A percentile compares a stretch with the other conserved stretches of the same genome.
These are phyloP conservation scores for Batillaria attramentaria DNA, from an alignment of 1,140 invertebrate genomes.

Conservation along the genomic window DNA sequence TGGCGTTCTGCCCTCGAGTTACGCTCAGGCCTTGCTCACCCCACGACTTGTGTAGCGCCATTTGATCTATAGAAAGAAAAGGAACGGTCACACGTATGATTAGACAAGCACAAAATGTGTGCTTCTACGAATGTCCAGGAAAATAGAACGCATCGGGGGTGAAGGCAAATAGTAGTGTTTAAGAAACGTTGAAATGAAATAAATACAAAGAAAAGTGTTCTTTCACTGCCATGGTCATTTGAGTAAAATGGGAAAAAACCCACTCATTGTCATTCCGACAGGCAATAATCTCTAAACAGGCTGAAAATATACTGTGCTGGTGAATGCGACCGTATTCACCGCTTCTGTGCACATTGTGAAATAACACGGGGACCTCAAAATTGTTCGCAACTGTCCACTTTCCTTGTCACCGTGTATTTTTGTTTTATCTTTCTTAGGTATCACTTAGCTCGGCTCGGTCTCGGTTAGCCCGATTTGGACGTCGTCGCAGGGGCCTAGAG, in stretches of 20 bases:
- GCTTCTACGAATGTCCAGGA: background rate
- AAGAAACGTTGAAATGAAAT: background rate
- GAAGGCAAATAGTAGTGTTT: background rate
- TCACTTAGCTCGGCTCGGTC: background rate
- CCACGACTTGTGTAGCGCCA: constrained; percentile 5
- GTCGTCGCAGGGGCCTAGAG: background rate
- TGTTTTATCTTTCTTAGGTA: background rate
- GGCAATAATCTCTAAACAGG: too few species aligned
- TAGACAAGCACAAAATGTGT: background rate
- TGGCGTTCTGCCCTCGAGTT: background rate
- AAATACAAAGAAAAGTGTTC: background rate
- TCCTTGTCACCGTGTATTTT: too few species aligned
- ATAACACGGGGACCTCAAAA: too few species aligned
- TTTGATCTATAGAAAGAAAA: background rate
- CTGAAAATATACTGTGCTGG: too few species aligned
- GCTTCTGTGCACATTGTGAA: too few species aligned
- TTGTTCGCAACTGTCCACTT: too few species aligned
- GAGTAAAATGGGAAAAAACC: too few species aligned
- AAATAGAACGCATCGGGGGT: background rate
- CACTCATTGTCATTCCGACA: too few species aligned
- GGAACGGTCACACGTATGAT: background rate
- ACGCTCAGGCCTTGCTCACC: background rate
- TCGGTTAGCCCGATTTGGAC: background rate
- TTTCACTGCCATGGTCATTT: background rate
- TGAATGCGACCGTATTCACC: too few species aligned